Conservation (phyloP, 2,797 vertebrate species). For the Trichosurus vulpecula region DNA sequence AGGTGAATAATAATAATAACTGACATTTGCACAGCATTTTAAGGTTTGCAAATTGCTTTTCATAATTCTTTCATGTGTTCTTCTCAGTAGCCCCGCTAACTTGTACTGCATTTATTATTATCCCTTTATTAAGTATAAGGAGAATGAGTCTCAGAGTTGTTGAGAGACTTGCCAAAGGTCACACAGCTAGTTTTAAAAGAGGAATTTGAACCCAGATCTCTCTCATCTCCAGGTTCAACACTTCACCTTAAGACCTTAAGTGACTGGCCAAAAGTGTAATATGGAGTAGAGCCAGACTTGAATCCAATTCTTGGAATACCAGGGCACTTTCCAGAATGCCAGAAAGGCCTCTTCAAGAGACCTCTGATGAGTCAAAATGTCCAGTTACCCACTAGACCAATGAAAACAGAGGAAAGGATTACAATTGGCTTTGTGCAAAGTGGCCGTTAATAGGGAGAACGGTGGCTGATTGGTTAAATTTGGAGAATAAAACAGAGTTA, state of each 20-base stretch:
- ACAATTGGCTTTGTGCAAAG: not conserved
- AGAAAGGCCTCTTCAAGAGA: not conserved
- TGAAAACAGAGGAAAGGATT: not conserved
- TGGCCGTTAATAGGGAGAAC: not conserved
- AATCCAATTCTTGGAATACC: not conserved
- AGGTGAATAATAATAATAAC: not conserved
- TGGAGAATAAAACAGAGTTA: not conserved
- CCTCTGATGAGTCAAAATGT: not conserved
- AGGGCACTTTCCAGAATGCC: not conserved
- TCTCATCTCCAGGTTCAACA: not conserved
- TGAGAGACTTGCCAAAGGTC: not conserved
- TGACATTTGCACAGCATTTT: not conserved
- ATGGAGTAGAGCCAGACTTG: not conserved
- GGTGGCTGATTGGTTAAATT: not conserved
- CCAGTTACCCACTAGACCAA: not conserved
- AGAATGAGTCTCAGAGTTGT: not conserved
- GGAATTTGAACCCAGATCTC: not conserved
- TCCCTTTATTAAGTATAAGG: not conserved
- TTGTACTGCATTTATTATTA: not conserved
- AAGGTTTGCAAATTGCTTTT: not conserved
- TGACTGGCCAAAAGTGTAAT: not conserved
- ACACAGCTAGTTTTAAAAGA: not conserved
- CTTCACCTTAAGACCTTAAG: not conserved
- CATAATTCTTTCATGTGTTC: not conserved
- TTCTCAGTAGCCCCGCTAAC: not conserved